Evolutionary conservation across 2,797 vertebrate species (phyloP).

Genomic region (Hippocampus kuda): DNA sequence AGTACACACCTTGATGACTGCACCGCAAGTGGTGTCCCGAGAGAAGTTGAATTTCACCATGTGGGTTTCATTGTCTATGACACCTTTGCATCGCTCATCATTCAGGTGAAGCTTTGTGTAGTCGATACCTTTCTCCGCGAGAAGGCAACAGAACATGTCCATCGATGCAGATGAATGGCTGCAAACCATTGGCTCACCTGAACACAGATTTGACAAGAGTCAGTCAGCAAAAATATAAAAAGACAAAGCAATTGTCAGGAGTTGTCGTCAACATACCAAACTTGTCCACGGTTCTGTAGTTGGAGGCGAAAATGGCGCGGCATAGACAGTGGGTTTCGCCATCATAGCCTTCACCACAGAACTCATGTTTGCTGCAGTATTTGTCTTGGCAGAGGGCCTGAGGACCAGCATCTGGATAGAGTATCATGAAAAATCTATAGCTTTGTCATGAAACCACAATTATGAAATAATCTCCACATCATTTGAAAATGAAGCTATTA

Average conservation of each 20-base stretch:
- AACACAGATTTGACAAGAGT: neutral
- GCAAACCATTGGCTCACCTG: conserved; percentile 7
- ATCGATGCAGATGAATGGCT: neutral
- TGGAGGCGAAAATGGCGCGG: conserved; percentile 26
- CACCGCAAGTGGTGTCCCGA: neutral
- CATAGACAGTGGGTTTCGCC: conserved; percentile 26
- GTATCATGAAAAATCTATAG: neutral
- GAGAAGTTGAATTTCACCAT: neutral
- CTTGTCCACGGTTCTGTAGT: conserved; percentile 16
- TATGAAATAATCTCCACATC: no score
- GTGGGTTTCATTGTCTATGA: neutral
- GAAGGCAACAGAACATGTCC: conserved; percentile 3
- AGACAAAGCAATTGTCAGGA: no score
- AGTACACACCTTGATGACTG: conserved; percentile 1
- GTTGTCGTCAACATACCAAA: conserved; percentile 6
- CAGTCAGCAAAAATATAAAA: no score
- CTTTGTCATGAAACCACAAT: no score
- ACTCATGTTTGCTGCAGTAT: conserved; percentile 40
- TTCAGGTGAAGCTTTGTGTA: neutral
- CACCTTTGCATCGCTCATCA: conserved; percentile 1
- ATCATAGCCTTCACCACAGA: conserved; percentile 19
- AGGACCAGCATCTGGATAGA: neutral
- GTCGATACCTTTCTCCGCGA: conserved; percentile 6
- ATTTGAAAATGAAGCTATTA: neutral
- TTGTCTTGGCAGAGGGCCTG: conserved; percentile 19